Conservation (phyloP, 1,140 invertebrate genomes). For the Magallana ariakensis region DNA sequence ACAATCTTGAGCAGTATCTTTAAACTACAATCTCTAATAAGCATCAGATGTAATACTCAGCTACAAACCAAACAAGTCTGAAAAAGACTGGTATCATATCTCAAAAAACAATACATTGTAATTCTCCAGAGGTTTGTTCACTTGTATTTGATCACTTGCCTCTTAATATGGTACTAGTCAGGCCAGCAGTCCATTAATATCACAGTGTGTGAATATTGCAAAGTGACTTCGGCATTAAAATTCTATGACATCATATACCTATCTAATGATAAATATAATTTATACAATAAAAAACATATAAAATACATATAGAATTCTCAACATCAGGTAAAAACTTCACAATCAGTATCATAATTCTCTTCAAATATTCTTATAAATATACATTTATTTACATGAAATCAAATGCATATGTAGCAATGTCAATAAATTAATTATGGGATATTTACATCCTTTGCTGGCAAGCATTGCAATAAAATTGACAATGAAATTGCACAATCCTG, state of each 20-base stretch:
- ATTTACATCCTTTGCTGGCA: slow-evolving; percentile 36
- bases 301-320: slow-evolving; percentile 19
- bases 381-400: neutral
- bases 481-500: slow-evolving; percentile 38
- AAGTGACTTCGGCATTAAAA: slow-evolving; percentile 5
- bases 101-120: neutral
- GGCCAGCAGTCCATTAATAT: slow-evolving; percentile 26
- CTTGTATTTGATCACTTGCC: neutral
- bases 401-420: slow-evolving; percentile 29
- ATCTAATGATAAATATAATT: slow-evolving; percentile 28
- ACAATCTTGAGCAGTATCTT: neutral
- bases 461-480: slow-evolving; percentile 36
- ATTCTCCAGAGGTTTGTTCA: neutral
- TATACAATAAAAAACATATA: slow-evolving; percentile 30
- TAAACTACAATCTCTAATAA: neutral
- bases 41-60: too few species aligned
- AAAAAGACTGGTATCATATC: too few species aligned
- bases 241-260: neutral
- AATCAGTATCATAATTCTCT: slow-evolving; percentile 9
- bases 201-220: slow-evolving; percentile 27
- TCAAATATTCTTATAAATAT: neutral
- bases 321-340: slow-evolving; percentile 20
- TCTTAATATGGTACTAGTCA: neutral
- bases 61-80: too few species aligned
- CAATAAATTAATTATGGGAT: slow-evolving; percentile 37